Percentiles rank a stretch among this genome's conserved stretches.
These are phyloP conservation scores for Phoenicopterus ruber DNA, from an alignment of 2,113 vertebrate genomes.

Conservation along the genomic window DNA sequence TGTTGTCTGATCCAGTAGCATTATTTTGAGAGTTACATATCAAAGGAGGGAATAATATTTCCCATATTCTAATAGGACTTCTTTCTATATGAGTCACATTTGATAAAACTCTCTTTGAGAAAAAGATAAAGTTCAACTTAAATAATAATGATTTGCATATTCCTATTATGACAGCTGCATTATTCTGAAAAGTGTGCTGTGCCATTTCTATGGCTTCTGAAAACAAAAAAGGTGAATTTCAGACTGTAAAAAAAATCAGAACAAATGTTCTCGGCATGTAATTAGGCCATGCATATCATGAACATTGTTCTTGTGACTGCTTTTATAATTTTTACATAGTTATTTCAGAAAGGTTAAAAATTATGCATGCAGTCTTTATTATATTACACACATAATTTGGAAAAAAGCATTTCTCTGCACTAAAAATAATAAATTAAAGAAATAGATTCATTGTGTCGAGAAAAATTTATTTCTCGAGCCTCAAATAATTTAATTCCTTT, in stretches of 20 bases:
- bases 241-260: conserved; percentile 34
- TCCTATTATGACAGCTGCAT: conserved; percentile 43
- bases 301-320: conserved; percentile 56
- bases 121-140: conserved; percentile 41
- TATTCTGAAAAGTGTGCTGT: conserved; percentile 2
- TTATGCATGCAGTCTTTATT: conserved; percentile 60
- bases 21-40: conserved; percentile 62
- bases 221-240: conserved; percentile 60
- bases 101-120: conserved; percentile 36
- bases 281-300: conserved; percentile 48
- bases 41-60: conserved; percentile 50
- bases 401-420: conserved; percentile 46
- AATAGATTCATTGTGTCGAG: conserved; percentile 59
- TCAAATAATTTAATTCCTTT: conserved; percentile 68
- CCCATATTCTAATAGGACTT: conserved; percentile 10
- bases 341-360: conserved; percentile 61
- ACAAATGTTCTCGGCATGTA: conserved; percentile 59
- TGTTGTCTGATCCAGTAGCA: conserved; percentile 28
- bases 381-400: conserved; percentile 45
- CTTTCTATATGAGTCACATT: conserved; percentile 37
- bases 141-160: conserved; percentile 60
- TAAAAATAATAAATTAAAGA: conserved; percentile 68
- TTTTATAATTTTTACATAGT: conserved; percentile 58
- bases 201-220: conserved; percentile 12
- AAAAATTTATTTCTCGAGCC: conserved; percentile 54